Conservation (phyloP, 2,888 invertebrate species). For the Diploptera punctata region DNA sequence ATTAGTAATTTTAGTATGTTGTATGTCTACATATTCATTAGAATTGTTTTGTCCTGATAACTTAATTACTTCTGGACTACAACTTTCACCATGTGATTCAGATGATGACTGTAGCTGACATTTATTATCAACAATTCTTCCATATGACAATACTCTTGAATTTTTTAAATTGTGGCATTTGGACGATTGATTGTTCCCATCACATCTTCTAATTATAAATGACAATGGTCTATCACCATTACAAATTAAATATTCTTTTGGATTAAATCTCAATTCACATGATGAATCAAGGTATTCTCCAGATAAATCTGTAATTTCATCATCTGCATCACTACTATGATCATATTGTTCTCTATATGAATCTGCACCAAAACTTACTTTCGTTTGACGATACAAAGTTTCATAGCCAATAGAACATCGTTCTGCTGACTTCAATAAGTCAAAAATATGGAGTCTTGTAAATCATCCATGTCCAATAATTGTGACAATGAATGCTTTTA, state of each 20-base stretch:
- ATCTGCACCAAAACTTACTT: background rate
- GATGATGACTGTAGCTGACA: no score
- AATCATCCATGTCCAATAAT: background rate
- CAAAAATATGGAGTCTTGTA: background rate
- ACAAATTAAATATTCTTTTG: constrained; percentile 18
- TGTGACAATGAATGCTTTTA: no score
- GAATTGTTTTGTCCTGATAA: no score
- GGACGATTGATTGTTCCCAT: no score
- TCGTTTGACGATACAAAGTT: background rate
- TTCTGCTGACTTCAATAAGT: background rate
- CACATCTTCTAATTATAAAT: constrained; percentile 27
- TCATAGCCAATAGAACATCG: background rate
- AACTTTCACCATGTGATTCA: no score
- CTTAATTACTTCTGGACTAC: no score
- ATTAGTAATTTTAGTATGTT: no score
- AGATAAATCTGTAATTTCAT: constrained; percentile 18
- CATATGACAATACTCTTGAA: no score
- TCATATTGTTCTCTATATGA: background rate
- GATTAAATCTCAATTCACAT: background rate
- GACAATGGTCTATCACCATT: constrained; percentile 33
- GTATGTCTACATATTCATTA: no score
- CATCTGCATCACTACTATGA: constrained; percentile 14
- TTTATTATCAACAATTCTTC: no score
- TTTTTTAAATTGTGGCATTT: no score
- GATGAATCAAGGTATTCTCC: background rate